Conservation (phyloP, 2,113 vertebrate species). For the Sorex fumeus region DNA sequence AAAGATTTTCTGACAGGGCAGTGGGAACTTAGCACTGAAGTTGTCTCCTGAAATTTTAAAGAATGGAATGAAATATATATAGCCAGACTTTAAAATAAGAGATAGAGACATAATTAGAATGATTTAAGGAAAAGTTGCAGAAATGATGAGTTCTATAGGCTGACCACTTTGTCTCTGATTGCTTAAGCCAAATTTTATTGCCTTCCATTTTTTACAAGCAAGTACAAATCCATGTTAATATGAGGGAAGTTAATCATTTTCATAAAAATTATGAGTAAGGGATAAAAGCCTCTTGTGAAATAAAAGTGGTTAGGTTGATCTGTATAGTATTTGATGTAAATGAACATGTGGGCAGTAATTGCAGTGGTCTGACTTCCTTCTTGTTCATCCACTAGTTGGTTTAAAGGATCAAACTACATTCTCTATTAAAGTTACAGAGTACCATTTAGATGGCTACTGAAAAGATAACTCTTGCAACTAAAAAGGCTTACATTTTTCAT, state of each 20-base stretch:
- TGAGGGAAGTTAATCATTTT: conserved; percentile 82
- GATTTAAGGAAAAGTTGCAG: conserved; percentile 85
- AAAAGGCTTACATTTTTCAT: conserved; percentile 68
- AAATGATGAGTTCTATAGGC: conserved; percentile 84
- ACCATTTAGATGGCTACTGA: conserved; percentile 75
- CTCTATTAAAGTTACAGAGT: conserved; percentile 75
- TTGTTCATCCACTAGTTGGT: conserved; percentile 81
- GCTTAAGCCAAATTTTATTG: conserved; percentile 86
- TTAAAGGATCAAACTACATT: conserved; percentile 80
- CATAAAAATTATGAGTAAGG: conserved; percentile 83
- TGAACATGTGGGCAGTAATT: conserved; percentile 83
- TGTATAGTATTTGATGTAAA: conserved; percentile 77
- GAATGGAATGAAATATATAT: conserved; percentile 92
- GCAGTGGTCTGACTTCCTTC: conserved; percentile 74
- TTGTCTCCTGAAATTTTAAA: conserved; percentile 92
- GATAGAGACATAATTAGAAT: conserved; percentile 84
- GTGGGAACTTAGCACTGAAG: conserved; percentile 89
- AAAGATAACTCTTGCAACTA: conserved; percentile 68
- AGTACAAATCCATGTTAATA: conserved; percentile 84
- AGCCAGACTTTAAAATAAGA: conserved; percentile 88
- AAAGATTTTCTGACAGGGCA: conserved; percentile 92
- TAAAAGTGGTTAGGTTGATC: conserved; percentile 76
- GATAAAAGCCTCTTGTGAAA: conserved; percentile 76
- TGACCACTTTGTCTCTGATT: conserved; percentile 85
- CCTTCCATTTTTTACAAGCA: conserved; percentile 84